These are phyloP conservation scores for Camponotus floridanus DNA, from an alignment of 1,140 invertebrate genomes.

Conservation along the genomic window DNA sequence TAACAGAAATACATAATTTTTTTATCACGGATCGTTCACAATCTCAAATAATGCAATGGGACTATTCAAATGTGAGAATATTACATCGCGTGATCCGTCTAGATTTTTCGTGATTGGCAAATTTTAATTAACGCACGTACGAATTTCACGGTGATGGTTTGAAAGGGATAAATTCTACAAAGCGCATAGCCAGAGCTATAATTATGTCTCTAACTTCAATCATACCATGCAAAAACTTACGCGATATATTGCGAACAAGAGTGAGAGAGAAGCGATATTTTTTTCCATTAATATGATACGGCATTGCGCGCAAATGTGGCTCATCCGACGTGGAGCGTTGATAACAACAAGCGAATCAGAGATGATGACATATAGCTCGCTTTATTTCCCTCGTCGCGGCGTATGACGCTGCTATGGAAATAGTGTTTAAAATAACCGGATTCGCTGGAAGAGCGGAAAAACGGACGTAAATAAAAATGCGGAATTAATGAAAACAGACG, in stretches of 20 bases:
- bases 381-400: constrained; percentile 50
- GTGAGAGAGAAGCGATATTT: constrained; percentile 13
- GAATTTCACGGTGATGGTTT: constrained; percentile 20
- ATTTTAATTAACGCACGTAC: constrained; percentile 30
- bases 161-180: not conserved
- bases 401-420: not conserved
- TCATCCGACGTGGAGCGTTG: constrained; percentile 25
- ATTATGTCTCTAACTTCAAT: constrained; percentile 42
- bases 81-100: not conserved
- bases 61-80: not conserved
- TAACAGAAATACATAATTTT: constrained; percentile 1
- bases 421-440: constrained; percentile 20
- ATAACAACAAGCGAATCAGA: constrained; percentile 44
- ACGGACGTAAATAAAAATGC: constrained; percentile 16
- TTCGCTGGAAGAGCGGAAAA: not conserved
- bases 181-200: not conserved
- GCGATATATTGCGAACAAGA: too few relatives aligned
- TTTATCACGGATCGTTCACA: not conserved
- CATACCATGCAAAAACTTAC: constrained; percentile 20
- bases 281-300: constrained; percentile 50
- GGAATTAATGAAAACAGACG: constrained; percentile 23
- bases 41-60: not conserved
- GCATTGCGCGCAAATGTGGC: constrained; percentile 7
- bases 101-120: not conserved
- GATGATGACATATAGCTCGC: constrained; percentile 16